Evolutionary conservation across 2,888 invertebrate species (phyloP).

Genomic region (Epistrophella euchroma): DNA sequence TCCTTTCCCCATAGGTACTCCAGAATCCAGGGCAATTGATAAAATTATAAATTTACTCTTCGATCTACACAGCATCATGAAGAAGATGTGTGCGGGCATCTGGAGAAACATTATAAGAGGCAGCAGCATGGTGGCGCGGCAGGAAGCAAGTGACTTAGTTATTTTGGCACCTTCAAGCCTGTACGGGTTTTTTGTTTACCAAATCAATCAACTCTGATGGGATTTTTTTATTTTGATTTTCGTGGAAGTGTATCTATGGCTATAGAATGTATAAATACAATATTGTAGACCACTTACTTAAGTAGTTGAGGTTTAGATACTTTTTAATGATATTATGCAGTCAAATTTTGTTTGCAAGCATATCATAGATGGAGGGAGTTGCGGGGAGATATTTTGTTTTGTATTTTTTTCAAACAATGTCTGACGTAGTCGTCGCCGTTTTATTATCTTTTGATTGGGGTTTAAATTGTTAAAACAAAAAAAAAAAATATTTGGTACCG

Average conservation of each 20-base stretch:
- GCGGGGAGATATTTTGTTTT: background rate
- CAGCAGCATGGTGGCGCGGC: conserved; percentile 73
- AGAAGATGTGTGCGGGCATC: conserved; percentile 48
- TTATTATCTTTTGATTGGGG: conserved; percentile 37
- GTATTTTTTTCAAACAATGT: conserved; percentile 18
- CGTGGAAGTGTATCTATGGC: conserved; percentile 48
- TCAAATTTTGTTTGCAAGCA: conserved; percentile 36
- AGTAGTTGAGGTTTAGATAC: conserved; percentile 61
- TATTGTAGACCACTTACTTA: conserved; percentile 61
- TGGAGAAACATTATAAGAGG: background rate
- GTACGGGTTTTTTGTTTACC: conserved; percentile 66
- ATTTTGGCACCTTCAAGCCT: conserved; percentile 76
- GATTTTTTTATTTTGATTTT: conserved; percentile 55
- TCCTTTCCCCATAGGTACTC: background rate
- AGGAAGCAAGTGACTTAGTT: conserved; percentile 77
- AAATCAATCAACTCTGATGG: conserved; percentile 69
- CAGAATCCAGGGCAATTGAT: conserved; percentile 49
- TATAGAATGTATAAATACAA: conserved; percentile 9
- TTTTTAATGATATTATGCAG: conserved; percentile 26
- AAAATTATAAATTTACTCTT: conserved; percentile 70
- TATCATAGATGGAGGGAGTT: background rate
- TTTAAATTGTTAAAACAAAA: conserved; percentile 23
- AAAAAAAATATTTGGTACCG: conserved; percentile 11
- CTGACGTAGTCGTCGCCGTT: conserved; percentile 43
- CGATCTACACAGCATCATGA: conserved; percentile 18